A percentile compares a stretch with the other conserved stretches of the same genome.
phyloP scores from a whole-genome alignment of 2,113 vertebrate species.

The Pseudonaja textilis region DNA sequence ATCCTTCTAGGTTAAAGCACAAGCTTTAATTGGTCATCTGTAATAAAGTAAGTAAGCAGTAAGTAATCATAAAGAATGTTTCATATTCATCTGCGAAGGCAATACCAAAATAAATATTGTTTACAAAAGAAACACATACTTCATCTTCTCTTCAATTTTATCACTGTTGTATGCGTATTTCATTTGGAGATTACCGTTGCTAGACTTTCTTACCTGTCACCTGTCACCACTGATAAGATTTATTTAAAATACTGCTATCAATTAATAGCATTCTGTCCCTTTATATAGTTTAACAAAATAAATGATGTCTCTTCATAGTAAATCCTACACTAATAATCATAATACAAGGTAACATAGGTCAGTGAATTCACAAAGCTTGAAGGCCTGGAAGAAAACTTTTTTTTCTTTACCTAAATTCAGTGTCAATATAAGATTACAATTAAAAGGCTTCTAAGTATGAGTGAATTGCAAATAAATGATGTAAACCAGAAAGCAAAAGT shows the following conservation, averaged over 20 bases:
- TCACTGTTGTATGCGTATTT: background rate
- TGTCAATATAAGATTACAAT: constrained; percentile 31
- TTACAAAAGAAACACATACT: background rate
- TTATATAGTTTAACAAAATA: background rate
- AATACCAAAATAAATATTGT: background rate
- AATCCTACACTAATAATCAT: constrained; percentile 17
- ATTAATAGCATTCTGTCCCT: background rate
- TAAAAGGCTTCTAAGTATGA: too few species aligned
- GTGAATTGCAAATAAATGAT: too few species aligned
- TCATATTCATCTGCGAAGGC: too few species aligned
- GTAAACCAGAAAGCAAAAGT: too few species aligned
- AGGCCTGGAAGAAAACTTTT: constrained; percentile 48
- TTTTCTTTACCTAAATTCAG: constrained; percentile 56
- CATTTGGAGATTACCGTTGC: background rate
- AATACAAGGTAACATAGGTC: constrained; percentile 31
- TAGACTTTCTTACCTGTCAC: background rate
- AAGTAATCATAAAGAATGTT: too few species aligned
- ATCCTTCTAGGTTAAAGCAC: background rate
- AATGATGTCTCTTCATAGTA: background rate
- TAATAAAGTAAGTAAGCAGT: background rate
- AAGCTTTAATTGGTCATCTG: too few species aligned
- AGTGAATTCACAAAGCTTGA: constrained; percentile 7
- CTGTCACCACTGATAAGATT: background rate
- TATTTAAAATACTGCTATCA: background rate
- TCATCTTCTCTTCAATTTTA: background rate